These are phyloP conservation scores for Heliangelus exortis DNA, from an alignment of 2,797 vertebrate species.

Conservation along the genomic window DNA sequence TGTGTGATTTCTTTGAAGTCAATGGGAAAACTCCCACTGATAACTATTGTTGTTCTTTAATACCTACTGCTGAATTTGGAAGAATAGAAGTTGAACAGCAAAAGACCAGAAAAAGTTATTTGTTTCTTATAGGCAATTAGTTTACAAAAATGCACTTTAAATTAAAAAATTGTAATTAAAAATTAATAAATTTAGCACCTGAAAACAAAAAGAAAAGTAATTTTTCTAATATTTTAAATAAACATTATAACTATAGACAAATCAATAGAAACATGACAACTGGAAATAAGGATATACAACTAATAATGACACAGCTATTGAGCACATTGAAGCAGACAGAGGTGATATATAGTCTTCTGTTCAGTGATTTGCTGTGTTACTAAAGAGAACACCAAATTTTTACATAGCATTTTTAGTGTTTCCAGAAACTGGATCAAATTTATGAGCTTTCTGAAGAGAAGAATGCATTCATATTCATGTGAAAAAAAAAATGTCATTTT, in stretches of 20 bases:
- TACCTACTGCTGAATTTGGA: not conserved
- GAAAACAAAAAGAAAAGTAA: not conserved
- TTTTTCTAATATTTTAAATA: not conserved
- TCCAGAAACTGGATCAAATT: not conserved
- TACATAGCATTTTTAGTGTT: not conserved
- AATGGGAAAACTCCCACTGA: not conserved
- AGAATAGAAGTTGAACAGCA: not conserved
- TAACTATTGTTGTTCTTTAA: not conserved
- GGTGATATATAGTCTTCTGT: not conserved
- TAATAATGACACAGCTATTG: not conserved
- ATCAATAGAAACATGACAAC: not conserved
- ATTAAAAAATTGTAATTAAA: not conserved
- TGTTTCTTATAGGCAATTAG: not conserved
- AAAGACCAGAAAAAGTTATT: not conserved
- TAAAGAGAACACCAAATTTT: not conserved
- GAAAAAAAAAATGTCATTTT: not conserved
- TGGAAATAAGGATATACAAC: not conserved
- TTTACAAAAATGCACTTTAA: not conserved
- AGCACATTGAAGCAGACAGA: not conserved
- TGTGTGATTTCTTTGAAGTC: not conserved
- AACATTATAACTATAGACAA: not conserved
- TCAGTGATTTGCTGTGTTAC: not conserved
- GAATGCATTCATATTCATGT: not conserved
- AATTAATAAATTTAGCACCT: not conserved
- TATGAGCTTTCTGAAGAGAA: not conserved